Evolutionary conservation across 1,140 invertebrate genomes (phyloP).

Genomic region (Formica exsecta): DNA sequence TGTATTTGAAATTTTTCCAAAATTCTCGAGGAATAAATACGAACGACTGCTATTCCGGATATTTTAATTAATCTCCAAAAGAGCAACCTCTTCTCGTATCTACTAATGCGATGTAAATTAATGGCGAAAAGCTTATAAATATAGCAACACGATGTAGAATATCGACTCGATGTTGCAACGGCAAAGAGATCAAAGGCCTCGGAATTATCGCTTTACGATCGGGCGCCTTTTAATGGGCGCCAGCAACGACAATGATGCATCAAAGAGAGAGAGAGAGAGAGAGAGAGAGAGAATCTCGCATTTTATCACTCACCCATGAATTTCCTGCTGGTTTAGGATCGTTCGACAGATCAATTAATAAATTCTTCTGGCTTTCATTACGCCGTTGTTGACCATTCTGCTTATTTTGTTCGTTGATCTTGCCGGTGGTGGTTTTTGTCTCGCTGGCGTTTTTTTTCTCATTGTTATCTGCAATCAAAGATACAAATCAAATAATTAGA

Average conservation of each 20-base stretch:
- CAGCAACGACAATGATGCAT: conserved; percentile 4
- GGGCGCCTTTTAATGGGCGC: conserved; percentile 8
- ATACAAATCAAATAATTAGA: background rate
- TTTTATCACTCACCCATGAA: conserved; percentile 80
- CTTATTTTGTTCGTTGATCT: conserved; percentile 67
- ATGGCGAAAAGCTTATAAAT: background rate
- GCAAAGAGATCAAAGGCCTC: conserved; percentile 23
- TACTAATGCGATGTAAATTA: background rate
- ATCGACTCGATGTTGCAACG: conserved; percentile 14
- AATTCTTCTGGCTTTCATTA: conserved; percentile 76
- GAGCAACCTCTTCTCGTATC: background rate
- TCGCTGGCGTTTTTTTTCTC: conserved; percentile 64
- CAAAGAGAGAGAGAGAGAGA: conserved; percentile 29
- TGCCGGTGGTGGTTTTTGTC: conserved; percentile 49
- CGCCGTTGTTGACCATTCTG: conserved; percentile 59
- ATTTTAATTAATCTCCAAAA: conserved; percentile 20
- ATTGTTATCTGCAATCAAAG: conserved; percentile 63
- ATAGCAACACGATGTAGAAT: background rate
- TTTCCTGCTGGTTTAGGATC: conserved; percentile 77
- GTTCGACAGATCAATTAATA: conserved; percentile 82
- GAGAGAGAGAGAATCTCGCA: conserved; percentile 24
- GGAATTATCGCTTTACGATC: conserved; percentile 29
- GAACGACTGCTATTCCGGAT: background rate
- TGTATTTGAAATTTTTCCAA: background rate
- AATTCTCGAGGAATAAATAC: background rate